Base-by-base conservation (phyloP, 2,113 vertebrate species). In the Datnioides undecimradiatus region DNA sequence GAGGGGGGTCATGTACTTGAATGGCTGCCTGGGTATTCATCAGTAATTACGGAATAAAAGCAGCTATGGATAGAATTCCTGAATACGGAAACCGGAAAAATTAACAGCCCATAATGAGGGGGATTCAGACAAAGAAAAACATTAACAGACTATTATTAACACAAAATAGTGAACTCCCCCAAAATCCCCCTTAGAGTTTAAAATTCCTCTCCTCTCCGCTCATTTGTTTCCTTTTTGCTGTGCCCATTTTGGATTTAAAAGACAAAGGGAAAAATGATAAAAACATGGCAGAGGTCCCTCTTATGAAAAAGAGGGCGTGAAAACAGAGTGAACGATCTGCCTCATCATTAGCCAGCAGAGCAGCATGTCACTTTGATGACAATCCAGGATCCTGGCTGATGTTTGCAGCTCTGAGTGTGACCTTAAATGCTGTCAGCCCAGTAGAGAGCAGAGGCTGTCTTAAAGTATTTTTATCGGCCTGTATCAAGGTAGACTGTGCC, bases 31-130 rank as follows among this genome's bases (percentile, higher is more conserved):
- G 38, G 72, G 69, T 69, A 75, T 83, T 88, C 49, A 78, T 67
- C 19, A 17, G 51, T 70, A 85, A 86, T 80, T 86, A 73, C 85
- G 48, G 81, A 85, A 85, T 74, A 84, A 88, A 88, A 73, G 72
- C 33, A 46, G 59, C 82, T 79, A 72, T 82, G 78, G 38, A 81
- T 73, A 75, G 74, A 83, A 83, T 66, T 83, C 13, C 54, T 71
- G 29, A 69, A 78, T 45, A 73, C 10, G 38, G 81, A 86, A 80
- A 83, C 65, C 2, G 36, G 62, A 75, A 86, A 76, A 84, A 73
- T 67, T 4, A 2, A 71, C 6, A 38, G 57, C 8, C 21, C 5
- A 76, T 69, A 76, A 79, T 57, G 33, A 49, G 8, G 48, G 41
- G 25, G 5, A 65, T 57, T 82, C 34, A 38, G 55, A 8, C 34